Evolutionary conservation across 2,113 vertebrate species (phyloP).

Genomic region (Osmerus eperlanus): DNA sequence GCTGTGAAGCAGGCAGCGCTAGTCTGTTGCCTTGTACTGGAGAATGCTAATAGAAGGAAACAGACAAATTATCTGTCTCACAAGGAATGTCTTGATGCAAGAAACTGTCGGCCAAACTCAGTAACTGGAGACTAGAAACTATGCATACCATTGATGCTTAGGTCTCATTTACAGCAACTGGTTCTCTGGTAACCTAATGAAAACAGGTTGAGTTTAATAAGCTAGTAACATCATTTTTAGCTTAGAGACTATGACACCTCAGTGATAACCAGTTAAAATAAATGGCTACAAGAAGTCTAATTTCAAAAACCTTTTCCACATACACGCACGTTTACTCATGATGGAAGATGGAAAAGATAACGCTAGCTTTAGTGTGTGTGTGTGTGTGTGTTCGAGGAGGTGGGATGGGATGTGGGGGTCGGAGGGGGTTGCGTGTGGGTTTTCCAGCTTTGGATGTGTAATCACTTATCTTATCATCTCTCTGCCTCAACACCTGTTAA

Average conservation of each 20-base stretch:
- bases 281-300: no score
- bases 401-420: neutral
- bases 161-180: slow-evolving; percentile 23
- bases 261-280: no score
- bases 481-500: slow-evolving; percentile 50
- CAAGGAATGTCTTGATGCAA: slow-evolving; percentile 59
- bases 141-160: slow-evolving; percentile 41
- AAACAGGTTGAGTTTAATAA: slow-evolving; percentile 28
- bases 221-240: neutral
- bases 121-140: slow-evolving; percentile 48
- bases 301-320: no score
- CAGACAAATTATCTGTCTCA: slow-evolving; percentile 57
- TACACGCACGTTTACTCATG: no score
- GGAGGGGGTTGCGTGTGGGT: neutral
- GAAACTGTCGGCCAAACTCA: slow-evolving; percentile 42
- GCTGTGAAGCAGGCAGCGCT: slow-evolving; percentile 27
- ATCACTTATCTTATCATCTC: slow-evolving; percentile 35
- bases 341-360: no score
- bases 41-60: slow-evolving; percentile 60
- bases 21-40: slow-evolving; percentile 26
- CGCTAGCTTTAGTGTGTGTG: neutral
- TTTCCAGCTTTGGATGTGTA: slow-evolving; percentile 14
- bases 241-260: neutral
- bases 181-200: slow-evolving; percentile 34
- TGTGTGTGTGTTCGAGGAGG: neutral